A percentile compares a stretch with the other conserved stretches of the same genome.
Evolutionary conservation across 2,113 vertebrate species (phyloP).

Genomic region (Halichoeres trimaculatus): DNA sequence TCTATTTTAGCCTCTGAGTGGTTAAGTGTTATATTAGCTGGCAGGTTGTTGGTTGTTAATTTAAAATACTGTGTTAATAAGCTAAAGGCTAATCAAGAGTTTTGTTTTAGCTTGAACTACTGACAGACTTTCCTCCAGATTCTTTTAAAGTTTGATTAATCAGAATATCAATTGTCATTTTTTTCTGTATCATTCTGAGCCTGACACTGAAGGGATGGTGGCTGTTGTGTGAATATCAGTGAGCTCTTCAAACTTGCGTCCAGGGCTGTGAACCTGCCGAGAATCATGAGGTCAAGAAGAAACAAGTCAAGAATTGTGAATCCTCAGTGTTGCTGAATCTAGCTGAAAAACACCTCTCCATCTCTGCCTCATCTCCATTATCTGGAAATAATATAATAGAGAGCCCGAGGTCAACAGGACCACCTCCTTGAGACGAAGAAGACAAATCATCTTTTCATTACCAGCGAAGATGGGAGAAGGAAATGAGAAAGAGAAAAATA

Average conservation of each 20-base stretch:
- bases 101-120: too few species aligned
- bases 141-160: too few species aligned
- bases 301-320: slow-evolving; percentile 30
- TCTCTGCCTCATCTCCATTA: slow-evolving; percentile 55
- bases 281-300: slow-evolving; percentile 45
- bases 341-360: slow-evolving; percentile 15
- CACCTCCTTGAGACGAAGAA: slow-evolving; percentile 52
- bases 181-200: too few species aligned
- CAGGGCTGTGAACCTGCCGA: background rate
- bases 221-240: background rate
- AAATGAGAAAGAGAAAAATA: slow-evolving; percentile 51
- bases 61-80: too few species aligned
- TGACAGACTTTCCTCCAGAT: too few species aligned
- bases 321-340: background rate
- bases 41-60: too few species aligned
- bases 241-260: background rate
- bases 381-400: slow-evolving; percentile 50
- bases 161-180: too few species aligned
- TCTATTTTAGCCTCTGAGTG: too few species aligned
- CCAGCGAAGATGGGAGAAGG: slow-evolving; percentile 6
- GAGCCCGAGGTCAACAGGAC: slow-evolving; percentile 45
- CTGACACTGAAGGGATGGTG: background rate
- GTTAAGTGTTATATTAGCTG: too few species aligned
- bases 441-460: slow-evolving; percentile 72
- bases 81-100: too few species aligned